Conservation (phyloP, 2,797 vertebrate species). For the Aulostomus chinensis region DNA sequence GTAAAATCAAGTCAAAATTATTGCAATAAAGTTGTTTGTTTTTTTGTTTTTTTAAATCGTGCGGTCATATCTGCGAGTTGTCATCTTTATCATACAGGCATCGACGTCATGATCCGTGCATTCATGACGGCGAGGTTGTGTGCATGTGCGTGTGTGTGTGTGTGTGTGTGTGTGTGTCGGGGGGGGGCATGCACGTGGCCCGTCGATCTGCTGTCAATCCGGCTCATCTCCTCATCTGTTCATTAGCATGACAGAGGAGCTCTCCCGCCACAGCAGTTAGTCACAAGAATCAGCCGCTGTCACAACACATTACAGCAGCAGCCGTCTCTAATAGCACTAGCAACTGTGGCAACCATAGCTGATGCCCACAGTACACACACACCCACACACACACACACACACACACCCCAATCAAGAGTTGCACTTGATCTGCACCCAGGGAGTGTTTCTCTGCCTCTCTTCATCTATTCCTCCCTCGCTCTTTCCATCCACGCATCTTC, state of each 20-base stretch:
- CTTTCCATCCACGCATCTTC: constrained; percentile 25
- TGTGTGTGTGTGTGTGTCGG: constrained; percentile 9
- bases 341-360: constrained; percentile 63
- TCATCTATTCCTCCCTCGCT: constrained; percentile 29
- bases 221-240: constrained; percentile 73
- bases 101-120: no score
- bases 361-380: constrained; percentile 44
- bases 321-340: constrained; percentile 64
- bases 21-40: no score
- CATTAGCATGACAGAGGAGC: constrained; percentile 81
- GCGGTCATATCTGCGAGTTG: no score
- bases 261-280: constrained; percentile 81
- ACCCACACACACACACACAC: constrained; percentile 20
- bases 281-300: constrained; percentile 81
- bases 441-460: constrained; percentile 51
- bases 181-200: constrained; percentile 33
- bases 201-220: constrained; percentile 71
- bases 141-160: constrained; percentile 15
- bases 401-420: constrained; percentile 51
- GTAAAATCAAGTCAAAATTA: no score
- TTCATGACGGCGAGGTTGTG: background rate
- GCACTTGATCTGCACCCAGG: constrained; percentile 56
- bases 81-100: no score
- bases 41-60: no score
- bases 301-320: constrained; percentile 79